phyloP scores from a whole-genome alignment of 2,797 vertebrate species.

The Luscinia megarhynchos region DNA sequence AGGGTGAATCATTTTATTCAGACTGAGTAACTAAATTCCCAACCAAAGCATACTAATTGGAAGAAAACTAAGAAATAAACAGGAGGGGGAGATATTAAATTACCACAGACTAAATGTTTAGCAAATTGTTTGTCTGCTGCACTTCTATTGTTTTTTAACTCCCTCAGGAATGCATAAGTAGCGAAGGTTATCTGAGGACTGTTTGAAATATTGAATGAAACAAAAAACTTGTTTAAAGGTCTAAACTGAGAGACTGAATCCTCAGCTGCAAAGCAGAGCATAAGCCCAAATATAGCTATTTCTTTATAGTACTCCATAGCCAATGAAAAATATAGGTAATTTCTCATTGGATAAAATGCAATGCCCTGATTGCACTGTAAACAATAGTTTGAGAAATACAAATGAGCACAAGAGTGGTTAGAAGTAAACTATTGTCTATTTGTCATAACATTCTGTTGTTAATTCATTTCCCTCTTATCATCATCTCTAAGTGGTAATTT shows the following conservation, averaged over 20 bases:
- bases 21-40: not conserved
- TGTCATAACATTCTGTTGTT: not conserved
- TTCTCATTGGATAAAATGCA: not conserved
- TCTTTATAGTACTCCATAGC: not conserved
- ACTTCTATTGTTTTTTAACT: not conserved
- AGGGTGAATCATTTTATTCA: not conserved
- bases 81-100: not conserved
- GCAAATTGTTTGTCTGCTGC: not conserved
- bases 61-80: not conserved
- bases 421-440: not conserved
- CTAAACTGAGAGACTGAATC: not conserved
- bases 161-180: not conserved
- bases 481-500: not conserved
- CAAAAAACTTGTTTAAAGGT: not conserved
- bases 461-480: not conserved
- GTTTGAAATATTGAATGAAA: not conserved
- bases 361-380: not conserved
- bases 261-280: not conserved
- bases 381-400: not conserved
- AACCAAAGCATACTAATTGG: not conserved
- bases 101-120: not conserved
- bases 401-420: not conserved
- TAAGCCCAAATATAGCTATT: not conserved
- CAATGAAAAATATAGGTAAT: not conserved
- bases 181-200: not conserved